Conservation (phyloP, 2,888 invertebrate species). For the Rhogogaster chlorosoma region DNA sequence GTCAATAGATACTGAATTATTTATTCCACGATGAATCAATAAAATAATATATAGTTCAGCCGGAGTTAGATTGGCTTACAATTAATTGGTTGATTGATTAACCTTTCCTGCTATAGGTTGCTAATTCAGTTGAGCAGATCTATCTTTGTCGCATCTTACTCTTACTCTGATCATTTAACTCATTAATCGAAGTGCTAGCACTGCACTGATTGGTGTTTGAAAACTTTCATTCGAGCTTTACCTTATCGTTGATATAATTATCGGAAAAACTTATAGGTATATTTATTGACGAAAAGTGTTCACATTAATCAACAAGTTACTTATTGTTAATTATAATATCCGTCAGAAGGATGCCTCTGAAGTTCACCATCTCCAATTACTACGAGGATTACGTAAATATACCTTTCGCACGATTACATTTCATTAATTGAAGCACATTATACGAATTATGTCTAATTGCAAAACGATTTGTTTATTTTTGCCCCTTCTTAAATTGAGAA, state of each 20-base stretch:
- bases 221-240: not conserved
- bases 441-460: not conserved
- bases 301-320: not conserved
- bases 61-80: slow-evolving; percentile 23
- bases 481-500: not conserved
- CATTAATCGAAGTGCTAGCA: slow-evolving; percentile 71
- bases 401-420: slow-evolving; percentile 23
- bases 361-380: slow-evolving; percentile 74
- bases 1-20: not conserved
- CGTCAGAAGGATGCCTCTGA: slow-evolving; percentile 67
- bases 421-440: not conserved
- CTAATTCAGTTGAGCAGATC: slow-evolving; percentile 74
- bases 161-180: slow-evolving; percentile 65
- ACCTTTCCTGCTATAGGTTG: slow-evolving; percentile 76
- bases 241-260: not conserved
- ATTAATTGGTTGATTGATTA: slow-evolving; percentile 68
- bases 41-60: not conserved
- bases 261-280: not conserved
- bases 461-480: not conserved
- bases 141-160: slow-evolving; percentile 58
- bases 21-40: not conserved
- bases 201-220: slow-evolving; percentile 63
- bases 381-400: slow-evolving; percentile 77
- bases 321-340: not conserved
- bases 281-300: not conserved